phyloP scores from a whole-genome alignment of 2,113 vertebrate genomes.

The Dryoscopus gambensis region DNA sequence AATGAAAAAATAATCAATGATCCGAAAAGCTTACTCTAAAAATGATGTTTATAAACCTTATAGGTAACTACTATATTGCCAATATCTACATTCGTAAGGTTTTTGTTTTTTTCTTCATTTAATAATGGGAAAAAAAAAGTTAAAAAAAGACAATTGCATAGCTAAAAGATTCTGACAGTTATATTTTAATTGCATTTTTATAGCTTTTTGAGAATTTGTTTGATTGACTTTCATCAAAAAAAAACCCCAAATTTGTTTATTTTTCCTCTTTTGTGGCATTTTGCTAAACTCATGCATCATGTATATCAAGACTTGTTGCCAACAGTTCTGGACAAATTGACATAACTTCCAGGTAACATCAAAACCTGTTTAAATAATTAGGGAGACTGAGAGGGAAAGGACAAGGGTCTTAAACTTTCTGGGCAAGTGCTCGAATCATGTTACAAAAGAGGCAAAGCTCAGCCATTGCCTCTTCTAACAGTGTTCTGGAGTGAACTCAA shows the following conservation, averaged over 20 bases:
- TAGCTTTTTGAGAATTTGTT: not conserved
- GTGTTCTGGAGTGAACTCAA: not conserved
- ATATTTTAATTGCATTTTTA: not conserved
- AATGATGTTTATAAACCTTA: not conserved
- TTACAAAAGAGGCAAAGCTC: not conserved
- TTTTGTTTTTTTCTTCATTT: fast-evolving
- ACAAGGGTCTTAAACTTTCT: not conserved
- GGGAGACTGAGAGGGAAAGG: not conserved
- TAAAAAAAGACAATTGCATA: not conserved
- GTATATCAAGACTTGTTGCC: not conserved
- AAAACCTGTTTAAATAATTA: not conserved
- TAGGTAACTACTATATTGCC: not conserved
- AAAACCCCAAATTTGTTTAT: not conserved
- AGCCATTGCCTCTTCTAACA: not conserved
- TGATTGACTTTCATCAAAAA: not conserved
- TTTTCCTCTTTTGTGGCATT: not conserved
- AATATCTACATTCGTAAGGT: not conserved
- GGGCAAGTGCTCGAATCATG: not conserved
- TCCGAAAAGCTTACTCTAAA: not conserved
- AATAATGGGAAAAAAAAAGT: not conserved
- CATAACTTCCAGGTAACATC: not conserved
- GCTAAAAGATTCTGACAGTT: not conserved
- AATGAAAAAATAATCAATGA: not conserved
- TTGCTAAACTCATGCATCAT: not conserved
- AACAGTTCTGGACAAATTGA: not conserved